phyloP scores from a whole-genome alignment of 1,140 invertebrate species.

The Solenopsis fugax region DNA sequence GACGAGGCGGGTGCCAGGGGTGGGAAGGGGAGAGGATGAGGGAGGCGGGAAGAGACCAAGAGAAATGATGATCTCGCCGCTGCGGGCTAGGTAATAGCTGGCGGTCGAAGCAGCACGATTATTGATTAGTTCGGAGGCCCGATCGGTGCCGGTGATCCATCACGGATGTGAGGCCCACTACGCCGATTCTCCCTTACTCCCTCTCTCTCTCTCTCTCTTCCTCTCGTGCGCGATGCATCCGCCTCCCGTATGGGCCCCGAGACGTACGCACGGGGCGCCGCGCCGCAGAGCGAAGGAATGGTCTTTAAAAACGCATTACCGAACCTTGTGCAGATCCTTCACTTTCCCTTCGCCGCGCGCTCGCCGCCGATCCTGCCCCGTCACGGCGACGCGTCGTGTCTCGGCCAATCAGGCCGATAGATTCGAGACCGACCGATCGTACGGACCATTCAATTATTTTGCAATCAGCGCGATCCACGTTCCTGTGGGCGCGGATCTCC shows the following conservation, averaged over 20 bases:
- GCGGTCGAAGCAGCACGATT: slow-evolving; percentile 80
- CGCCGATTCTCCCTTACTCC: slow-evolving; percentile 65
- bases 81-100: slow-evolving; percentile 80
- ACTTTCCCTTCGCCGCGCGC: slow-evolving; percentile 22
- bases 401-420: slow-evolving; percentile 81
- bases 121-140: slow-evolving; percentile 84
- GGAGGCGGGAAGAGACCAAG: slow-evolving; percentile 69
- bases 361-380: slow-evolving; percentile 26
- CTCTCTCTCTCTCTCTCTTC: slow-evolving; percentile 18
- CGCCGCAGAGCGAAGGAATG: slow-evolving; percentile 66
- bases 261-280: slow-evolving; percentile 40
- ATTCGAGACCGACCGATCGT: slow-evolving; percentile 80
- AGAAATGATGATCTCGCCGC: slow-evolving; percentile 84
- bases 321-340: slow-evolving; percentile 65
- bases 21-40: slow-evolving; percentile 7
- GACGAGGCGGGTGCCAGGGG: background rate
- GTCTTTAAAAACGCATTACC: slow-evolving; percentile 85
- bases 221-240: slow-evolving; percentile 59
- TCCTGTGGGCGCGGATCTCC: slow-evolving; percentile 48
- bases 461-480: slow-evolving; percentile 78
- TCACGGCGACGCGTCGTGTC: slow-evolving; percentile 35
- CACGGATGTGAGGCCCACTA: slow-evolving; percentile 75
- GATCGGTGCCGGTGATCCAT: slow-evolving; percentile 83
- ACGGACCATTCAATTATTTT: slow-evolving; percentile 83
- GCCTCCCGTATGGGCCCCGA: slow-evolving; percentile 61